Conservation (phyloP, 2,113 vertebrate genomes). For the Eonycteris spelaea region DNA sequence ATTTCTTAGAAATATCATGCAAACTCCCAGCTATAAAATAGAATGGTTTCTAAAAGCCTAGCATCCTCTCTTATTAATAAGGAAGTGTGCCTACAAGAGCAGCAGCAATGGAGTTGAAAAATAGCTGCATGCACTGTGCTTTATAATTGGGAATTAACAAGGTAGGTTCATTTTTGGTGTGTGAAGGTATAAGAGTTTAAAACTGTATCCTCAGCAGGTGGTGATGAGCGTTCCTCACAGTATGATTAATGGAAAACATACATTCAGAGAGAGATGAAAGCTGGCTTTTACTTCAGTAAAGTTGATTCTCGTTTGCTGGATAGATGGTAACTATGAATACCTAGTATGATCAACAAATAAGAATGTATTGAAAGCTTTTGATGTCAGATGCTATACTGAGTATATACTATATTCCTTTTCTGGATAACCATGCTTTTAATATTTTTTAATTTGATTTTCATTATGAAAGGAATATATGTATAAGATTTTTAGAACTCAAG, state of each 20-base stretch:
- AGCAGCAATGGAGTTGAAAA: neutral
- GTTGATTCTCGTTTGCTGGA: neutral
- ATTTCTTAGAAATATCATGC: conserved; percentile 43
- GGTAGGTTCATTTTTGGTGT: neutral
- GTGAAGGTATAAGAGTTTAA: conserved; percentile 3
- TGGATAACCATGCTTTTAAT: neutral
- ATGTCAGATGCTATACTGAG: neutral
- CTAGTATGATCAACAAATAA: neutral
- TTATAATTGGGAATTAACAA: neutral
- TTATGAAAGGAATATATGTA: neutral
- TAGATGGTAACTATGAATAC: neutral
- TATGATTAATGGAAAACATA: neutral
- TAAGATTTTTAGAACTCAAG: neutral
- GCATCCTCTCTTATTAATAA: neutral
- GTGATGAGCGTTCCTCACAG: neutral
- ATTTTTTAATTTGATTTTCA: neutral
- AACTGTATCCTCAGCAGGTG: neutral
- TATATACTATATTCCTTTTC: neutral
- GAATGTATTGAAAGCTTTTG: neutral
- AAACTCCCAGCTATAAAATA: neutral
- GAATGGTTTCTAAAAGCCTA: conserved; percentile 23
- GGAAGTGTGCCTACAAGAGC: neutral
- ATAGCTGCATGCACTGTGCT: neutral
- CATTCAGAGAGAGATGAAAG: conserved; percentile 7
- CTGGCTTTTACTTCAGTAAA: neutral